Conservation (phyloP, 2,113 vertebrate species). For the Megalops atlanticus region DNA sequence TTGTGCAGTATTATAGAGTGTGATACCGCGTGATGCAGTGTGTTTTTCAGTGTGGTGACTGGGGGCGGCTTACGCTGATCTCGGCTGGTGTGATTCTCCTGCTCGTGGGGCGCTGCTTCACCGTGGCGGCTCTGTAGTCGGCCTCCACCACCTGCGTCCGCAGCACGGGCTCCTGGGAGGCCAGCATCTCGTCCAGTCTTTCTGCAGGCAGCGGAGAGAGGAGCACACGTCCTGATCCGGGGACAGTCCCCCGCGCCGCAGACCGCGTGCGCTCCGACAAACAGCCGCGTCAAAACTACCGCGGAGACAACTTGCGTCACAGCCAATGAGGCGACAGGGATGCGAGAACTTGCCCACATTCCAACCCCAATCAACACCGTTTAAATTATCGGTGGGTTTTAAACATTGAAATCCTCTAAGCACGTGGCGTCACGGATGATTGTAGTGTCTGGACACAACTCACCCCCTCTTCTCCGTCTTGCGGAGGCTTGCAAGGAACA, state of each 20-base stretch:
- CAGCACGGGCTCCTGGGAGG: slow-evolving; percentile 82
- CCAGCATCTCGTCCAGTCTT: slow-evolving; percentile 93
- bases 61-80: slow-evolving; percentile 80
- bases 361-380: slow-evolving; percentile 18
- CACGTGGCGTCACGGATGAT: slow-evolving; percentile 11
- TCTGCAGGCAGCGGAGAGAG: slow-evolving; percentile 69
- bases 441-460: slow-evolving; percentile 63
- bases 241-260: neutral
- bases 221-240: neutral
- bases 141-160: slow-evolving; percentile 78
- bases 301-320: neutral
- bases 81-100: slow-evolving; percentile 91
- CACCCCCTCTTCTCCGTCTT: slow-evolving; percentile 94
- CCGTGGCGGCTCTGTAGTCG: slow-evolving; percentile 88
- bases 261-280: neutral
- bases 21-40: neutral
- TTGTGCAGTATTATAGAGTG: neutral
- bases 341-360: neutral
- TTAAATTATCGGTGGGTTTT: slow-evolving; percentile 15
- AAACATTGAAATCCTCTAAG: neutral
- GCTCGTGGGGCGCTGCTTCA: slow-evolving; percentile 91
- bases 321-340: neutral
- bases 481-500: slow-evolving; percentile 81
- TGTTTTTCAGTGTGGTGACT: neutral
- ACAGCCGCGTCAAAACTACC: neutral